Percentiles rank a stretch among this genome's conserved stretches.
Conservation (phyloP, 2,797 vertebrate species). For the Cyclura pinguis region DNA sequence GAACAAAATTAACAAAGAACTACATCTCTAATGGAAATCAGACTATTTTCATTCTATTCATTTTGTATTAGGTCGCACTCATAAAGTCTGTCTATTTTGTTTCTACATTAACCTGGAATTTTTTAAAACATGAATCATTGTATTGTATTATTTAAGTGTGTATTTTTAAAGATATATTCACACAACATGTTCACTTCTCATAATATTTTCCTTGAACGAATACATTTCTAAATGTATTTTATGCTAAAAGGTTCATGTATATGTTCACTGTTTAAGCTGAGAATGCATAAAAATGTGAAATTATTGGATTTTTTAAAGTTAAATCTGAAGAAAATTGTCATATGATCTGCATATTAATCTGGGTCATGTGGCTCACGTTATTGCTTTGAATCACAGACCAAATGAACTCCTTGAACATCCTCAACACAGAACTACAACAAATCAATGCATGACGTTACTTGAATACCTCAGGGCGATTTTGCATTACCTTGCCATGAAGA, state of each 20-base stretch:
- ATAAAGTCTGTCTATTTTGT: too few relatives aligned
- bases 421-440: background rate
- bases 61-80: background rate
- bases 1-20: too few relatives aligned
- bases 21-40: background rate
- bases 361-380: background rate
- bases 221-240: background rate
- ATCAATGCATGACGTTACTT: background rate
- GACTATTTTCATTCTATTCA: background rate
- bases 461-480: background rate
- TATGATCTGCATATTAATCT: background rate
- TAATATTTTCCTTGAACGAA: background rate
- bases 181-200: background rate
- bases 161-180: background rate
- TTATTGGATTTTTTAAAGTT: background rate
- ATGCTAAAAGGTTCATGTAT: too few relatives aligned
- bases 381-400: background rate
- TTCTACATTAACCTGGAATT: background rate
- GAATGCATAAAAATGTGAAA: background rate
- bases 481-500: slow-evolving; percentile 8
- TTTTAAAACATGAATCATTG: background rate
- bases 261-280: background rate
- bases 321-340: background rate
- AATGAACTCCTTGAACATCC: background rate
- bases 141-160: background rate